Evolutionary conservation across 2,888 invertebrate species (phyloP).

Genomic region (Rhagophthalmus giganteus): DNA sequence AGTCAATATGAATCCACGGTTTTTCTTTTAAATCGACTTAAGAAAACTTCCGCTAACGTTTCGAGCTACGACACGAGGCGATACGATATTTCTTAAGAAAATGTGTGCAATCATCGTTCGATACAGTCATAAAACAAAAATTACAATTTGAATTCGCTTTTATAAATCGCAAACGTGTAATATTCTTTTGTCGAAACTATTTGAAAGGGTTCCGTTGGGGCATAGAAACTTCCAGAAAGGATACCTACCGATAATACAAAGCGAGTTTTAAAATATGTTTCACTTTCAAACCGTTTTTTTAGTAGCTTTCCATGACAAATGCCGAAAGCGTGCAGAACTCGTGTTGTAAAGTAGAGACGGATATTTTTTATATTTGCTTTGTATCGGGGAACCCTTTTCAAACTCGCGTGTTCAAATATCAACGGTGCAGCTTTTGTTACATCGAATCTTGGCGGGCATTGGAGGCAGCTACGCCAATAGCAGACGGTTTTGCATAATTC

Average conservation of each 20-base stretch:
- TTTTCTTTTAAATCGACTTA: background rate
- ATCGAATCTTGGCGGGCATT: slow-evolving; percentile 27
- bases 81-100: background rate
- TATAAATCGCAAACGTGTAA: no score
- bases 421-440: slow-evolving; percentile 32
- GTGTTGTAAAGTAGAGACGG: slow-evolving; percentile 47
- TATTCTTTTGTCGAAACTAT: no score
- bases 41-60: no score
- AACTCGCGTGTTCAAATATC: slow-evolving; percentile 48
- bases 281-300: slow-evolving; percentile 33
- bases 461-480: slow-evolving; percentile 32
- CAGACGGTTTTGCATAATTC: slow-evolving; percentile 40
- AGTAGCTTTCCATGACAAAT: slow-evolving; percentile 43
- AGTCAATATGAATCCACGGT: background rate
- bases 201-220: slow-evolving; percentile 8
- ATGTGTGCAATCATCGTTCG: background rate
- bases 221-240: slow-evolving; percentile 3
- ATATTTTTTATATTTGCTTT: slow-evolving; percentile 42
- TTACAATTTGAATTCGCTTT: no score
- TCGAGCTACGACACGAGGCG: no score
- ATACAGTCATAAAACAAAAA: no score
- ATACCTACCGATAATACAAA: slow-evolving; percentile 24
- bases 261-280: slow-evolving; percentile 37
- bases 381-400: slow-evolving; percentile 40
- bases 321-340: slow-evolving; percentile 48